These are phyloP conservation scores for Leptocoma aspasia DNA, from an alignment of 2,113 vertebrate species.

Conservation along the genomic window DNA sequence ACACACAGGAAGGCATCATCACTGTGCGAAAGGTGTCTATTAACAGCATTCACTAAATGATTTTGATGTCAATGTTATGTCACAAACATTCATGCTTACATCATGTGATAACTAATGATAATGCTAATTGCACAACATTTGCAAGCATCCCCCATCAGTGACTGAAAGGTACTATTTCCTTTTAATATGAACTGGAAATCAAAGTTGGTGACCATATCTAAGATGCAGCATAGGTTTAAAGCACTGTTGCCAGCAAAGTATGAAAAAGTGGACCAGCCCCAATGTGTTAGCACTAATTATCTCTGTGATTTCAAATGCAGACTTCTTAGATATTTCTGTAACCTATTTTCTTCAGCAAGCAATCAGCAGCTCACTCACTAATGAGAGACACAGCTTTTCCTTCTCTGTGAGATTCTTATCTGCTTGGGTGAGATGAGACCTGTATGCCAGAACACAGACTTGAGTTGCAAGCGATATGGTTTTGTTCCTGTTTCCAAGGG, in stretches of 20 bases:
- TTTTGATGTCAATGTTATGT: background rate
- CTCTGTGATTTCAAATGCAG: background rate
- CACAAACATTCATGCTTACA: background rate
- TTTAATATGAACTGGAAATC: background rate
- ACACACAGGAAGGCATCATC: constrained; percentile 80
- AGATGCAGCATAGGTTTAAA: background rate
- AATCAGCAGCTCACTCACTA: background rate
- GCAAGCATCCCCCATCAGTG: background rate
- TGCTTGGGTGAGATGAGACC: background rate
- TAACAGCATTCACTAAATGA: background rate
- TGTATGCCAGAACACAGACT: background rate
- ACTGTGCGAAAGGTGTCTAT: constrained; percentile 76
- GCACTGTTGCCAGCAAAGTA: background rate
- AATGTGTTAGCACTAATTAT: background rate
- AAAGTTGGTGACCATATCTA: background rate
- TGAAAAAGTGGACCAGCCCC: background rate
- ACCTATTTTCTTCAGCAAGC: background rate
- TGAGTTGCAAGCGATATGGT: background rate
- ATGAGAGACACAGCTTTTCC: background rate
- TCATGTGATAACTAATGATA: background rate
- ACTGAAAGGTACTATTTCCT: background rate
- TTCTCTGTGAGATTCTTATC: background rate
- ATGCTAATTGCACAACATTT: background rate
- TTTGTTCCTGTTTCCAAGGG: background rate
- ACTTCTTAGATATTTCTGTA: background rate